Conservation (phyloP, 2,888 invertebrate genomes). For the Baronia brevicornis region DNA sequence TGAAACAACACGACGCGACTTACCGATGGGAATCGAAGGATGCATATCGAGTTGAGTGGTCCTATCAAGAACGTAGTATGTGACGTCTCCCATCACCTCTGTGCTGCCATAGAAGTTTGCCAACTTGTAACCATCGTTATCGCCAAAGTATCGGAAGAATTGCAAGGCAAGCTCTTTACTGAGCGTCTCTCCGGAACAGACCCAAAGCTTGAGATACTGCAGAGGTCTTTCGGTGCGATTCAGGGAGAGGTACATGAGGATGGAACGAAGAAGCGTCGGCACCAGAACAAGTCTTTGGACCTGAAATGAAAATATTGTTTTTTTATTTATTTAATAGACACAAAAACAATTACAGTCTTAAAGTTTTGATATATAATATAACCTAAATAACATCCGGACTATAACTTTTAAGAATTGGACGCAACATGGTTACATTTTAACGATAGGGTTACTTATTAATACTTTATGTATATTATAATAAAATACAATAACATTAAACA, state of each 20-base stretch:
- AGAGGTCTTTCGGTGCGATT: slow-evolving; percentile 74
- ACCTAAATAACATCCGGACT: too few relatives aligned
- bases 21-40: slow-evolving; percentile 88
- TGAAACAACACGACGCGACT: slow-evolving; percentile 31
- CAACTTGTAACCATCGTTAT: slow-evolving; percentile 76
- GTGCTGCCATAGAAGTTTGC: slow-evolving; percentile 95
- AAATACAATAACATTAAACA: too few relatives aligned
- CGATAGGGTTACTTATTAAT: too few relatives aligned
- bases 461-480: too few relatives aligned
- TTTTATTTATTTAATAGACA: background rate
- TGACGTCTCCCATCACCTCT: slow-evolving; percentile 94
- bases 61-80: slow-evolving; percentile 81
- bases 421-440: too few relatives aligned
- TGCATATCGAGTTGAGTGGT: slow-evolving; percentile 75
- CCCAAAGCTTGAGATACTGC: slow-evolving; percentile 81
- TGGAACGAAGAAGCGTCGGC: slow-evolving; percentile 86
- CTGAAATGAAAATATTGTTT: slow-evolving; percentile 40
- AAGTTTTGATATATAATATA: too few relatives aligned
- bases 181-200: slow-evolving; percentile 91
- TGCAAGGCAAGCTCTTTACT: slow-evolving; percentile 80
- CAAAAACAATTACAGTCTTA: background rate
- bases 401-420: too few relatives aligned
- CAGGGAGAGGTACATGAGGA: slow-evolving; percentile 83
- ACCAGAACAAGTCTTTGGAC: slow-evolving; percentile 89
- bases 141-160: slow-evolving; percentile 85